Base-by-base conservation (phyloP, 2,113 vertebrate genomes). In the Crotalus viridis region DNA sequence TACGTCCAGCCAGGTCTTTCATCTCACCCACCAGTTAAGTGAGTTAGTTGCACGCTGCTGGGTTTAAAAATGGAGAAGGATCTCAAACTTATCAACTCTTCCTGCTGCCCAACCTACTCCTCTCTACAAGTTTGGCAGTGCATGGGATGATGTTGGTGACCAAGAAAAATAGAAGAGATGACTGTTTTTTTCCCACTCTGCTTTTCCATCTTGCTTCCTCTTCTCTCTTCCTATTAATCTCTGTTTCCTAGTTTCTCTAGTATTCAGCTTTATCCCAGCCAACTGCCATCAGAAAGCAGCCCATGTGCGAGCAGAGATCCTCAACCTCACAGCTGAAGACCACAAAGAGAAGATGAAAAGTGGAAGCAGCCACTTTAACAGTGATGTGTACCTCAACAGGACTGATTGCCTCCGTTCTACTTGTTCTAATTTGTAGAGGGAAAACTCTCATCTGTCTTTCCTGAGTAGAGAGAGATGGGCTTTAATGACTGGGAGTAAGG, bases 401-500 rank as follows among this genome's bases (percentile, higher is more conserved):
- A 56, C 51, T 93, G 56, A 90, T 95, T 52, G 28, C 43, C 5
- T 61, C 91, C 81, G 51, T 89, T 96, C 93, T 21, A 59, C 12
- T 88, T 94, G 94, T 96, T 94, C 91, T 93, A 95, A 96, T 90
- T 86, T 92, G 94, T 94, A 59, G 85, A 93, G 94, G 87, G 87
- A 89, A 81, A 90, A 17, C 92, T 96, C 96, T 93, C 91, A 96
- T 96, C 96, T 95, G 96, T 95, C 96, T 96, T 96, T 96, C 96
- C 96, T 94, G 96, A 96, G 95, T 95, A 97, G 96, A 81, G 95
- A 94, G 96, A 97, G 96, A 97, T 94, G 94, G 95, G 95, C 95
- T 96, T 95, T 93, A 95, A 94, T 96, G 95, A 97, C 94, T 97
- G 93, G 95, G 96, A 97, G 94, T 96, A 96, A 96, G 96, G 96